A percentile compares a stretch with the other conserved stretches of the same genome.
These are phyloP conservation scores for Irena cyanogastra DNA, from an alignment of 2,113 vertebrate genomes.

Conservation along the genomic window DNA sequence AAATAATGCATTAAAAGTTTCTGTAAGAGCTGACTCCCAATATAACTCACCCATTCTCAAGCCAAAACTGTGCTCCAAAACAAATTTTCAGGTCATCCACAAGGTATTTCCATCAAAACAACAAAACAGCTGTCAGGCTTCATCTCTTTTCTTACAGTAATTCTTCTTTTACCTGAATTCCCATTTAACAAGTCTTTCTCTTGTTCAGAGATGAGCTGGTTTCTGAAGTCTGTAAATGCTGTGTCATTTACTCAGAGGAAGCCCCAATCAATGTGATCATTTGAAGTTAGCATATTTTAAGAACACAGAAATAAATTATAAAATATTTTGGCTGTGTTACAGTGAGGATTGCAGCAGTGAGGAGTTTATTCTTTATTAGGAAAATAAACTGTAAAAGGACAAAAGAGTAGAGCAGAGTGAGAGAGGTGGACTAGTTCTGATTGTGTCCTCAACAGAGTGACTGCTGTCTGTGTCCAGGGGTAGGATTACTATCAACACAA, in stretches of 20 bases:
- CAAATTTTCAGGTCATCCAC: background rate
- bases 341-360: background rate
- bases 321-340: background rate
- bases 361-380: background rate
- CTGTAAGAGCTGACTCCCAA: background rate
- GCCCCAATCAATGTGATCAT: background rate
- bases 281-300: background rate
- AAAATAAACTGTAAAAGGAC: background rate
- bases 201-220: background rate
- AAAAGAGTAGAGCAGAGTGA: background rate
- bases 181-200: background rate
- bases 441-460: background rate
- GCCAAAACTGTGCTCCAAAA: background rate
- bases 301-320: background rate
- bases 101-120: background rate
- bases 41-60: background rate
- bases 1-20: background rate
- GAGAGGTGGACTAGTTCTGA: background rate
- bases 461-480: background rate
- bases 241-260: background rate
- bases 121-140: background rate
- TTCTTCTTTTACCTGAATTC: background rate
- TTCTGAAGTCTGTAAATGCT: background rate
- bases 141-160: background rate
- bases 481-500: accelerated